These are phyloP conservation scores for Cryptoleucopteryx plumbea DNA, from an alignment of 2,113 vertebrate species.

Conservation along the genomic window DNA sequence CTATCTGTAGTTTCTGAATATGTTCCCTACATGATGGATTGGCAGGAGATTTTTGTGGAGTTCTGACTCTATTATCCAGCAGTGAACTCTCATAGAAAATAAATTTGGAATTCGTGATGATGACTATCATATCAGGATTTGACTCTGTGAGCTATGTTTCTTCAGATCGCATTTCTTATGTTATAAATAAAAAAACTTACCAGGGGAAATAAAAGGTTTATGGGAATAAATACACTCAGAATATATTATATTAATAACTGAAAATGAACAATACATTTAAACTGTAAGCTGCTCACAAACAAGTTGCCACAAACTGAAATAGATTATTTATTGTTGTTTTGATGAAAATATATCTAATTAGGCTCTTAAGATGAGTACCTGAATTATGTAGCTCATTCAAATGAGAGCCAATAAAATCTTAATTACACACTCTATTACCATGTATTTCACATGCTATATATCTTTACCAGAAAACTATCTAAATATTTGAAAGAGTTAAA, in stretches of 20 bases:
- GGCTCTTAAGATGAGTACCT: background rate
- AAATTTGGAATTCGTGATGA: background rate
- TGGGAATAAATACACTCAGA: background rate
- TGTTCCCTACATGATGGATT: background rate
- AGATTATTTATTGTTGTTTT: background rate
- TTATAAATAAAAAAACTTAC: background rate
- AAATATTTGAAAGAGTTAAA: background rate
- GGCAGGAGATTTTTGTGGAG: conserved; percentile 10
- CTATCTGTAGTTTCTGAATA: background rate
- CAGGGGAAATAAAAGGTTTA: background rate
- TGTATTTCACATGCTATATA: background rate
- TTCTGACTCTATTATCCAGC: conserved; percentile 45
- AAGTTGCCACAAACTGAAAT: background rate
- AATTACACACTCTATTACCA: background rate
- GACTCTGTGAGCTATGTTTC: background rate
- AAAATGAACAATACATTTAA: background rate
- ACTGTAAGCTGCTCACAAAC: background rate
- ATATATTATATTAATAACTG: background rate
- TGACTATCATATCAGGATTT: background rate
- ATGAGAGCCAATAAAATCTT: background rate
- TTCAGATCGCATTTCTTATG: background rate
- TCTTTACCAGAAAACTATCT: background rate
- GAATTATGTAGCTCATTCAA: background rate
- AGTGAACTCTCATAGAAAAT: background rate
- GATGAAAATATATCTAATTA: background rate